phyloP scores from a whole-genome alignment of 2,113 vertebrate genomes.

The Mustela lutreola region DNA sequence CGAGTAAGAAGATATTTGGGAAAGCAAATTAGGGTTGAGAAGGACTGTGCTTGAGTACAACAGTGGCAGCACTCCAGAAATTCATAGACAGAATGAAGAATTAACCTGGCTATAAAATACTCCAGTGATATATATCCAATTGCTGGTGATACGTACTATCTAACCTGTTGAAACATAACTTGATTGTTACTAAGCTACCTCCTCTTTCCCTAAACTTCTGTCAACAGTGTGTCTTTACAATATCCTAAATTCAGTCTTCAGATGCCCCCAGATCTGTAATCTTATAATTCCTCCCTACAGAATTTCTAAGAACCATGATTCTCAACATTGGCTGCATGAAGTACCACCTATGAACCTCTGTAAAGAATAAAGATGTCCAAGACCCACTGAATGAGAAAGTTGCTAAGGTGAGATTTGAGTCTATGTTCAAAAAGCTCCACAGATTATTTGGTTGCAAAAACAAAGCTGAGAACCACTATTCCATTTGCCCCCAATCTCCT shows the following conservation, averaged over 20 bases:
- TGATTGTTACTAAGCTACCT: conserved; percentile 46
- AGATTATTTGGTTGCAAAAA: neutral
- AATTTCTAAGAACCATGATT: conserved; percentile 51
- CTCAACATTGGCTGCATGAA: conserved; percentile 27
- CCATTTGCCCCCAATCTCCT: neutral
- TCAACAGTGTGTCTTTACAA: conserved; percentile 29
- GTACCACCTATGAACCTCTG: neutral
- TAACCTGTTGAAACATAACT: conserved; percentile 50
- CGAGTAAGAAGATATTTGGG: neutral
- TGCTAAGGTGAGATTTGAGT: conserved; percentile 48
- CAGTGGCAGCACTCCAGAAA: conserved; percentile 22
- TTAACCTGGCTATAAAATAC: conserved; percentile 46
- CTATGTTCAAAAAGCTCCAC: neutral
- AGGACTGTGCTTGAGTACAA: neutral
- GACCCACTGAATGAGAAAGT: conserved; percentile 3
- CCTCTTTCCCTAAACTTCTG: conserved; percentile 22
- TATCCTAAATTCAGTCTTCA: conserved; percentile 63
- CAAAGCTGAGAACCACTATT: conserved; percentile 47
- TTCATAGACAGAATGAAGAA: conserved; percentile 43
- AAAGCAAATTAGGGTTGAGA: conserved; percentile 36
- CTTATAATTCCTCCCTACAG: neutral
- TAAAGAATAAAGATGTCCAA: conserved; percentile 55
- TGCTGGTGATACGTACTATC: conserved; percentile 12
- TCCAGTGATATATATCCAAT: conserved; percentile 30
- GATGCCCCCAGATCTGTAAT: conserved; percentile 5